Evolutionary conservation across 2,888 invertebrate genomes (phyloP).

Genomic region (Morpho helenor): DNA sequence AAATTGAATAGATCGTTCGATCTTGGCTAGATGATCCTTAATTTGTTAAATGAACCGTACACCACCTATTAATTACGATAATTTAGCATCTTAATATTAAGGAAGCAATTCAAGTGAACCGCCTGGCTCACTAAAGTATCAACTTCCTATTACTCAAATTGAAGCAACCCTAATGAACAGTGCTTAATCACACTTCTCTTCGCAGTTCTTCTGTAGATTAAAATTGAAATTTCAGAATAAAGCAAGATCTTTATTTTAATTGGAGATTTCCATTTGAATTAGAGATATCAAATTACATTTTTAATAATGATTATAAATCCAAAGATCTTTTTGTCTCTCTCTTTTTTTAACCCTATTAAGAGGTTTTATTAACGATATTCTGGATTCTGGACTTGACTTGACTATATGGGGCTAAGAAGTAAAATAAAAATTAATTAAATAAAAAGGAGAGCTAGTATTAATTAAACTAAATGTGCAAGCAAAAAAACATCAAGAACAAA

Average conservation of each 20-base stretch:
- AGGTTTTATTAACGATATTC: no score
- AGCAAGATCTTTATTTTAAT: conserved; percentile 26
- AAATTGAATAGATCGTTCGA: no score
- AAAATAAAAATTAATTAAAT: no score
- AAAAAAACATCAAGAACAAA: no score
- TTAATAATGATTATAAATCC: no score
- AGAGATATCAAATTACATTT: background rate
- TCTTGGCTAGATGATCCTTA: background rate
- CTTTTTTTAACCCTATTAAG: no score
- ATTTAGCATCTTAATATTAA: conserved; percentile 15
- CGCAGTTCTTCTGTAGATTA: conserved; percentile 42
- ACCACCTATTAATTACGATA: conserved; percentile 15
- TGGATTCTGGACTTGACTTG: no score
- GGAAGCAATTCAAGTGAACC: conserved; percentile 17
- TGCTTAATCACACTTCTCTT: conserved; percentile 41
- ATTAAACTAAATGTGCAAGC: no score
- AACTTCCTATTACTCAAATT: conserved; percentile 37
- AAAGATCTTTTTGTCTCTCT: no score
- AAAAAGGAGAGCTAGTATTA: no score
- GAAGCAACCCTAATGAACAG: conserved; percentile 49
- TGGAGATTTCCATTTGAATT: conserved; percentile 6
- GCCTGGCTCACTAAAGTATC: conserved; percentile 14
- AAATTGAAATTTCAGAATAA: conserved; percentile 42
- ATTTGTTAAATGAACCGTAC: conserved; percentile 3
- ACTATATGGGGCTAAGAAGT: no score